Base-by-base conservation (phyloP, 1,140 invertebrate species). In the Diprion similis region DNA sequence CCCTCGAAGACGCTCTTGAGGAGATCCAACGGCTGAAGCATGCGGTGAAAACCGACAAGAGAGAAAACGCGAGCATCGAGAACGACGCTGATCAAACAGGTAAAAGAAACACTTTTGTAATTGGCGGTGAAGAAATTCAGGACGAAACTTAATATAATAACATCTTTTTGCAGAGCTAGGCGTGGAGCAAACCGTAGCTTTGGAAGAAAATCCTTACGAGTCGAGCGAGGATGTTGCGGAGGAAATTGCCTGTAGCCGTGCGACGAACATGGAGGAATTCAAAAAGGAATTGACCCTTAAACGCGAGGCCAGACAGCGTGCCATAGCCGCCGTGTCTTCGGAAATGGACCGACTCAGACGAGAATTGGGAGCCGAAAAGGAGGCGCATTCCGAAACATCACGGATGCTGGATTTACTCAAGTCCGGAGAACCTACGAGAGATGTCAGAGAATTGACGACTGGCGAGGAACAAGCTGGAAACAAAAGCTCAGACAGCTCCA, bases 341-440 rank as follows among this genome's bases (percentile, higher is more conserved):
- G 87, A 89, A 74, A 87, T 89, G 85, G 86, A 89, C 8, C 75
- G 83, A 15, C 76, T 89, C 2, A 81, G 83, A 66, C 74, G 72
- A 6, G 88, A 89, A 77, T 74, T 89, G 9, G 83, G 84, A 65
- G 80, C 82, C 10, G 88, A 89, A 71, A 87, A 86, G 66, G 80
- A 82, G n/a, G 85, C 85, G 11, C 86, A 88, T 78, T 83, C 82
- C 45, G 83, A 88, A 73, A 88, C 86, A 8, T 83, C 80, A 0
- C 83, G 76, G 70, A 73, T 84, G 8, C 70, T 88, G 17, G 84
- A 86, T 75, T 71, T 83, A 0, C 72, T 86, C 8, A 83, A 82
- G 74, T 79, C 79, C 11, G 78, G 69, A 59, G 80, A 84, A 65
- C 68, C 71, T 37, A 78, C 79, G 64, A 68, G 75, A 11, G 70